Conservation (phyloP, 2,797 vertebrate genomes). For the Rousettus madagascariensis region DNA sequence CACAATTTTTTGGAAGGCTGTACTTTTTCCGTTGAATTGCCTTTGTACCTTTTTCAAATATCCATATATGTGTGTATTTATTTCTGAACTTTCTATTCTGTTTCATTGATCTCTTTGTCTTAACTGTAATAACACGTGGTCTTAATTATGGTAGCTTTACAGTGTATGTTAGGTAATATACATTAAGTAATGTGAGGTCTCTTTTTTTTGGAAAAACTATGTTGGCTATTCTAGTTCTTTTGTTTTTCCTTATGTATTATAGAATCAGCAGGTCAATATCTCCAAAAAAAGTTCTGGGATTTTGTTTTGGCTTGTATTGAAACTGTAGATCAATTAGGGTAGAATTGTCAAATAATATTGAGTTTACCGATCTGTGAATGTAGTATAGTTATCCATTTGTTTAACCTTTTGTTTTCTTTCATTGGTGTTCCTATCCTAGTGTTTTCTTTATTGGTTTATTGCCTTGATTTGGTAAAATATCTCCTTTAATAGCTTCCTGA, state of each 20-base stretch:
- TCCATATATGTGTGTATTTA: background rate
- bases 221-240: background rate
- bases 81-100: background rate
- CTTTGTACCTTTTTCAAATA: background rate
- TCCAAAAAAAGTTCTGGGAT: background rate
- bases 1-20: background rate
- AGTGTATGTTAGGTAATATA: background rate
- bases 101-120: background rate
- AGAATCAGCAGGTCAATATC: background rate
- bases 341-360: background rate
- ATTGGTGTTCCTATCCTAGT: background rate
- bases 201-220: background rate
- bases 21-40: background rate
- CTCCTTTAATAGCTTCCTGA: background rate
- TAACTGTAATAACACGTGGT: background rate
- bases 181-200: background rate
- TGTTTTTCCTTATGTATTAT: background rate
- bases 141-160: conserved; percentile 18
- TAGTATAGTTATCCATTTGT: background rate
- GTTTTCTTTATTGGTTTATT: conserved; percentile 14
- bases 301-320: background rate
- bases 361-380: background rate
- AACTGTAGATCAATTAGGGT: background rate
- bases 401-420: background rate
- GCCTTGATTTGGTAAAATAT: background rate